Evolutionary conservation across 2,888 invertebrate species (phyloP), one percentile per base, ranked within the genome.

Genomic region (Atethmia centrago): DNA sequence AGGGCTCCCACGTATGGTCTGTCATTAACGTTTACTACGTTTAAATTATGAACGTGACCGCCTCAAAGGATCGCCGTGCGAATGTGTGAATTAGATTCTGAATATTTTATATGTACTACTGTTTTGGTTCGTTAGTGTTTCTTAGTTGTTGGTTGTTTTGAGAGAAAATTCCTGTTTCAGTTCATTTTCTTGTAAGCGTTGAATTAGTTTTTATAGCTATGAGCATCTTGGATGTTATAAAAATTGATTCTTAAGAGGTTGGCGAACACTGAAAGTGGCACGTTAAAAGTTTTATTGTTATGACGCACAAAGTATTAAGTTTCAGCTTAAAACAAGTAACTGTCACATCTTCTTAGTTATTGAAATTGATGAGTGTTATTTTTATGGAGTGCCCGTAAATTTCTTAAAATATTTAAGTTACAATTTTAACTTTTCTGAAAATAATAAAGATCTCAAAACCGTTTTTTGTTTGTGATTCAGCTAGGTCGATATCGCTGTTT

Each of bases 41-140:
- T 69, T 86, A 84, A 88, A 88, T 87, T 88, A 87, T 85, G 77
- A 85, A 80, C 84, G 83, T 82, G 75, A 75, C 81, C 72, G 42
- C 82, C 53, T 82, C 88, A 89, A 89, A 89, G 88, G 88, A 83
- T 47, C 31, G 51, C 69, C 36, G 72, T 80, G 80, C 59, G 66
- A 85, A 87, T 84, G 82, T 83, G 82, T 82, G 83, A 84, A 85
- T 84, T 85, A 63, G 71, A 79, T 80, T 82, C 59, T 86, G 82
- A 83, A 82, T 83, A 81, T 77, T 87, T 83, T 61, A 80, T 68
- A 25, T 25, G 65, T 77, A 71, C 79, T 75, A 45, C 56, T 78
- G 61, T 79, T 80, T 76, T 71, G 74, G 75, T 77, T 61, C n/a
- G 31, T 68, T 58, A 64, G 36, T 61, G 28, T 62, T 19, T 49